Evolutionary conservation across 2,888 invertebrate genomes (phyloP).

Genomic region (Perdita meconis): DNA sequence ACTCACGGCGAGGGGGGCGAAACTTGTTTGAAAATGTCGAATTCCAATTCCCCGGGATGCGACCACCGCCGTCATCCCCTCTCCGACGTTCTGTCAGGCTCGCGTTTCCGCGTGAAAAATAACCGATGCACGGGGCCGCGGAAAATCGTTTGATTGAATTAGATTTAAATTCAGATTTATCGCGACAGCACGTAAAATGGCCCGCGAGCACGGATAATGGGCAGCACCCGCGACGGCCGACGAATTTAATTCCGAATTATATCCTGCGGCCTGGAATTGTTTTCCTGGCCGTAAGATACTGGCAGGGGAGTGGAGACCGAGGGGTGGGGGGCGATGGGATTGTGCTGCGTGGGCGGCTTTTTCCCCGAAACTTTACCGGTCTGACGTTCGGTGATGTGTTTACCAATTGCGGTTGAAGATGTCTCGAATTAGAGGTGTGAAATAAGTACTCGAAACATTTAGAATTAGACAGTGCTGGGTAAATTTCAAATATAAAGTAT

Average conservation of each 20-base stretch:
- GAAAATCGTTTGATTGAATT: conserved; percentile 54
- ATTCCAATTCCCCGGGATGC: conserved; percentile 54
- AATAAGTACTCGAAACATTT: too few species aligned
- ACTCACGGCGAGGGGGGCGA: conserved; percentile 19
- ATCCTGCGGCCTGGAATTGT: conserved; percentile 2
- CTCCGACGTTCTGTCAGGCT: neutral
- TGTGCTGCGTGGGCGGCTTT: too few species aligned
- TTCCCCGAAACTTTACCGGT: too few species aligned
- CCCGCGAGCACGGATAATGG: neutral
- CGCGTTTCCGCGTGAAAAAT: conserved; percentile 38
- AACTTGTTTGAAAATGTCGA: conserved; percentile 55
- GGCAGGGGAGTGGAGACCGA: too few species aligned
- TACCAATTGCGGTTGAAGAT: too few species aligned
- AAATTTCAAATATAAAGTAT: too few species aligned
- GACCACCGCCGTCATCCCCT: neutral
- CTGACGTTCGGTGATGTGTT: too few species aligned
- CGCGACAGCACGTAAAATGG: conserved; percentile 22
- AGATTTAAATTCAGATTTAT: conserved; percentile 58
- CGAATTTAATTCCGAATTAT: conserved; percentile 19
- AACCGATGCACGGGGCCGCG: conserved; percentile 7
- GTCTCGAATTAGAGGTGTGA: too few species aligned
- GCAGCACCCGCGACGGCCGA: neutral
- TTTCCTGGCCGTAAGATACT: neutral
- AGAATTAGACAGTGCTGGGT: too few species aligned
- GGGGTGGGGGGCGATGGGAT: too few species aligned